Evolutionary conservation across 2,888 invertebrate species (phyloP).

Genomic region (Herminia tarsipennalis): DNA sequence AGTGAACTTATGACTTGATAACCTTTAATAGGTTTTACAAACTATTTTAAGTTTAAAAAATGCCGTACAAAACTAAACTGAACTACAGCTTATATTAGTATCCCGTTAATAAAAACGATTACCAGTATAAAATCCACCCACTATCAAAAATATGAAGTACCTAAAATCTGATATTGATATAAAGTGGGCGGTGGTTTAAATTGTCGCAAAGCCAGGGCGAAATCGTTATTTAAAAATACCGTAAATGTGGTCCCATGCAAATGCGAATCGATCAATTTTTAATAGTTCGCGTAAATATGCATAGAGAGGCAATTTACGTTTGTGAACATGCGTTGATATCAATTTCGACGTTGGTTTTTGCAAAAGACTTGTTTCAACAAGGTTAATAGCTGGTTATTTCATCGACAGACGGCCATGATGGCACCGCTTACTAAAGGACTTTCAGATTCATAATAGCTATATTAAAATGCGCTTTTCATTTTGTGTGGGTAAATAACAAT

Average conservation of each 20-base stretch:
- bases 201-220: slow-evolving; percentile 13
- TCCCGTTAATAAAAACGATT: too few species aligned
- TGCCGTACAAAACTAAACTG: too few species aligned
- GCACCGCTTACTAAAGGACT: slow-evolving; percentile 36
- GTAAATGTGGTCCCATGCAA: slow-evolving; percentile 58
- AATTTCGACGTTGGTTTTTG: slow-evolving; percentile 63
- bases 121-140: slow-evolving; percentile 20
- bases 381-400: slow-evolving; percentile 53
- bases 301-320: slow-evolving; percentile 64
- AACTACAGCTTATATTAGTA: too few species aligned
- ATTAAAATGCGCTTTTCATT: slow-evolving; percentile 38
- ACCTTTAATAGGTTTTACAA: too few species aligned
- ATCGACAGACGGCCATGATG: slow-evolving; percentile 33
- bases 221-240: slow-evolving; percentile 42
- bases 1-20: too few species aligned
- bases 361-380: slow-evolving; percentile 58
- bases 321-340: slow-evolving; percentile 65
- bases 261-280: slow-evolving; percentile 60
- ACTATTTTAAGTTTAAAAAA: too few species aligned
- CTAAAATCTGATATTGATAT: slow-evolving; percentile 17
- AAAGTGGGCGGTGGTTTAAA: slow-evolving; percentile 22
- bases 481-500: slow-evolving; percentile 22
- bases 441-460: slow-evolving; percentile 37
- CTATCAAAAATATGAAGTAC: background rate
- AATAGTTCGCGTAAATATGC: slow-evolving; percentile 66